phyloP scores from a whole-genome alignment of 2,888 invertebrate genomes.

The Apodemia duryi region DNA sequence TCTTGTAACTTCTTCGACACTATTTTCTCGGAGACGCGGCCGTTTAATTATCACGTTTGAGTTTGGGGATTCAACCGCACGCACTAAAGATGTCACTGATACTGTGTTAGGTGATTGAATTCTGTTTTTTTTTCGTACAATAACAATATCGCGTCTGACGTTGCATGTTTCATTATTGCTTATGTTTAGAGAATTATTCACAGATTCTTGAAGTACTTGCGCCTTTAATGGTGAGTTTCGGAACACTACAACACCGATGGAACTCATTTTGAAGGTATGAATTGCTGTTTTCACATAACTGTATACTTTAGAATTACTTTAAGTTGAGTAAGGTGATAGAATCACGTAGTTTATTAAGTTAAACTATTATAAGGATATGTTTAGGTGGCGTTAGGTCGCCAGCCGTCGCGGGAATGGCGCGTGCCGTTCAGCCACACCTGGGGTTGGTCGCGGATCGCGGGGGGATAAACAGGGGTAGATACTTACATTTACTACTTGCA shows the following conservation, averaged over 20 bases:
- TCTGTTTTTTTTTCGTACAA: conserved; percentile 74
- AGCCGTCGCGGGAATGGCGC: conserved; percentile 74
- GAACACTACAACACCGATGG: conserved; percentile 79
- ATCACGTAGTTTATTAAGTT: conserved; percentile 45
- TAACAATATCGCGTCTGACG: conserved; percentile 72
- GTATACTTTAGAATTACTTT: conserved; percentile 49
- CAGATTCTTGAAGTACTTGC: conserved; percentile 83
- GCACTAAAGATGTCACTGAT: conserved; percentile 68
- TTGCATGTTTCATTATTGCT: conserved; percentile 60
- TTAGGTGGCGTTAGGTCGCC: conserved; percentile 72
- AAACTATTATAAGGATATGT: conserved; percentile 45
- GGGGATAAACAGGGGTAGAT: conserved; percentile 78
- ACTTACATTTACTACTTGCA: conserved; percentile 77
- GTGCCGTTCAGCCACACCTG: conserved; percentile 74
- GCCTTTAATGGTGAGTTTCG: conserved; percentile 79
- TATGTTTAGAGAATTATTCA: conserved; percentile 80
- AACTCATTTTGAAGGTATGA: conserved; percentile 70
- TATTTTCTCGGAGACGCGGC: conserved; percentile 61
- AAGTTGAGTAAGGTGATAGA: conserved; percentile 40
- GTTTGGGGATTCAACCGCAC: conserved; percentile 51
- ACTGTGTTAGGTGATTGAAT: conserved; percentile 57
- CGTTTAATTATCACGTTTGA: conserved; percentile 54
- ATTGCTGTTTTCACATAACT: conserved; percentile 60
- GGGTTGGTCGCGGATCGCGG: conserved; percentile 59
- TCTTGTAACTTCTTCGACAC: conserved; percentile 63